Evolutionary conservation across 2,888 invertebrate species (phyloP).

Genomic region (Muschampia plurimacula): DNA sequence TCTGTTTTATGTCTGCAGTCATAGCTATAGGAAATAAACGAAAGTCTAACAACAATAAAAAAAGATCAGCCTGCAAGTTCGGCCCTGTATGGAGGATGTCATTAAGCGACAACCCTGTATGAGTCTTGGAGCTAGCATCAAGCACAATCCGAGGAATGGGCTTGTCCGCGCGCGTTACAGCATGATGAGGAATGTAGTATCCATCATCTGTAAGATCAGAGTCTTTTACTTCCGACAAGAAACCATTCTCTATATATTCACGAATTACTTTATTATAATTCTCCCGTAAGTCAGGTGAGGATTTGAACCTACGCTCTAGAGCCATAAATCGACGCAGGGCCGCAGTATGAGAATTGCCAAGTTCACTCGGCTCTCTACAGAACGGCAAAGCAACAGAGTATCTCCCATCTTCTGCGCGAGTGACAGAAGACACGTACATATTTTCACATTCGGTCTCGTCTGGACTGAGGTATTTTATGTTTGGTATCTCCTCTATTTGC

Average conservation of each 20-base stretch:
- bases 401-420: not conserved
- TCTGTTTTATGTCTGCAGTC: constrained; percentile 1
- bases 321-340: not conserved
- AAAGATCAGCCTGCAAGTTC: not conserved
- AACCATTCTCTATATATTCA: not conserved
- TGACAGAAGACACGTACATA: not conserved
- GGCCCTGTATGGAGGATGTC: not conserved
- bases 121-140: not conserved
- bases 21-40: constrained; percentile 1
- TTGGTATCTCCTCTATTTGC: not conserved
- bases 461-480: not conserved
- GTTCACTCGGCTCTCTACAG: not conserved
- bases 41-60: not conserved
- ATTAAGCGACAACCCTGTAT: not conserved
- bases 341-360: not conserved
- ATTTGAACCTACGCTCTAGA: not conserved
- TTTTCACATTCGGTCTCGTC: not conserved
- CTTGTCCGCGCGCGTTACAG: not conserved
- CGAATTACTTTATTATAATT: not conserved
- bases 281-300: not conserved
- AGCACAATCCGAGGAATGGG: not conserved
- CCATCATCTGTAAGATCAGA: not conserved
- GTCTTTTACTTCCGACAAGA: not conserved
- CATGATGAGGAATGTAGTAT: constrained; percentile 4
- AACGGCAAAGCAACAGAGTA: not conserved